Evolutionary conservation across 2,888 invertebrate species (phyloP), one percentile per base, ranked within the genome.

Genomic region (Lobophora halterata): DNA sequence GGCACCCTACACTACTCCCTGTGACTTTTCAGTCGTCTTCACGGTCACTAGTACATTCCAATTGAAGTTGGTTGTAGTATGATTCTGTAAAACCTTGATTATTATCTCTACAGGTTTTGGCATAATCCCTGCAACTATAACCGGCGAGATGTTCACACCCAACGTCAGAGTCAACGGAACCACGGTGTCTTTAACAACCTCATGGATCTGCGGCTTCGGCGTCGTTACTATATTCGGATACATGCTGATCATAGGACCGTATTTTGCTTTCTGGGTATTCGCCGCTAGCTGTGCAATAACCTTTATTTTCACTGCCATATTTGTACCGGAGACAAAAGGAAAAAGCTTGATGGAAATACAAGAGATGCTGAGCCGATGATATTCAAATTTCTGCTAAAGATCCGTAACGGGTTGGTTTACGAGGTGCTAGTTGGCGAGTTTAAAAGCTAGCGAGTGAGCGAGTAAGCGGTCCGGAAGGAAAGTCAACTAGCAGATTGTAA

Each of bases 271-370:
- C 42, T 65, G 61, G 57, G 43, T 63, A 0, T 71, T 55, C 13
- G 33, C 70, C 0, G 36, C 31, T 0, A 28, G 48, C 0, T 61
- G 61, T 21, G 51, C 35, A 0, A 3, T 47, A 0, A 52, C 60
- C 0, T 68, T 61, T 5, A 0, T 56, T 0, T 71, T 68, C 17
- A 57, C 57, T 1, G 0, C 47, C 0, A 10, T 64, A 1, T 55
- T 58, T 29, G 67, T 71, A 2, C 70, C 70, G 0, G 71, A 71
- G 39, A 71, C 71, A 1, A 68, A 57, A 20, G 68, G 67, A 3
- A 67, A 59, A 33, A 68, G 44, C 35, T 32, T 69, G 4, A 3
- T 32, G 3, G 66, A 71, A 26, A 63, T 71, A 6, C 56, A 64
- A 31, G 52, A 55, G 4, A 65, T 66, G 52, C 43, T 70, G 10